Evolutionary conservation across 1,140 invertebrate species (phyloP), one percentile per base, ranked within the genome.

Genomic region (Eubasilissa regina): DNA sequence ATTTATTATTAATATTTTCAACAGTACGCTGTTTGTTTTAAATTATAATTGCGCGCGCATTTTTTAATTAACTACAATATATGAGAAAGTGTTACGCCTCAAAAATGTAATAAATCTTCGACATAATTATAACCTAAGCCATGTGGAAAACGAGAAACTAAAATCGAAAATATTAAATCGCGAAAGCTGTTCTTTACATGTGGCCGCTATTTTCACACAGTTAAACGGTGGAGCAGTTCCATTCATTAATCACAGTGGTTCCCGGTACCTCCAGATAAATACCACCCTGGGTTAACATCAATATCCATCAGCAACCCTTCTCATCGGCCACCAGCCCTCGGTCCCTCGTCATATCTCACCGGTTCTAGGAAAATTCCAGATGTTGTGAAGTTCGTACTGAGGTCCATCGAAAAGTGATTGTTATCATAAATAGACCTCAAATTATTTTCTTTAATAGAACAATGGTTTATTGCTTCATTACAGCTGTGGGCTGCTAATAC

Each of bases 261-360:
- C 47, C 25, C 35, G 19, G 58, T 21, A 70, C 75, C 53, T 78
- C 75, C 74, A 75, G 80, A 62, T 78, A 70, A 81, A 76, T 56
- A 76, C 74, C 58, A 75, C 62, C 76, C 72, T 75, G 47, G 17
- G 19, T 62, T 15, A 51, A 19, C 79, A 77, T 80, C 79, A 80
- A 74, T 77, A 78, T 81, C 77, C 51, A 81, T 81, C 80, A 81
- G 19, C 48, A 70, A 68, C 76, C 76, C 76, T 78, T 78, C 76
- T 9, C 55, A 56, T 53, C 60, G 43, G 4, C 58, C 58, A 25
- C 25, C 25, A 35, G 25, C 6, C 25, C 25, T 35, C 25, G 7
- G 4, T 12, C 11, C 25, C 60, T 9, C 8, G 0, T 62, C 60
- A 19, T 47, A 47, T 66, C 62, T 66, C 62, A 66, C 60, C 4